Conservation (phyloP, 2,113 vertebrate genomes). For the rat (Rattus norvegicus) region DNA sequence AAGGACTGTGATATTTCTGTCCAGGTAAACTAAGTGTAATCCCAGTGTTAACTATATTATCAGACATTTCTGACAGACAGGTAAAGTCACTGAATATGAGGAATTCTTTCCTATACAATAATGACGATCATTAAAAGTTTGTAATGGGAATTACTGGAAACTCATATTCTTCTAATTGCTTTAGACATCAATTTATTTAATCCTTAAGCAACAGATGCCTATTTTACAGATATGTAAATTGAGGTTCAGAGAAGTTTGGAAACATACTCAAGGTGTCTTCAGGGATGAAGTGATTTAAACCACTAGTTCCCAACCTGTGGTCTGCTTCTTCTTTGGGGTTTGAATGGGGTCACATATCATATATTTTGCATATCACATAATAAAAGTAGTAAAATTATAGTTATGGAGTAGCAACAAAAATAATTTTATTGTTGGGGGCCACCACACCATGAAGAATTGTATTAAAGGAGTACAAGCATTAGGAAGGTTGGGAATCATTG, state of each 20-base stretch:
- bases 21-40: neutral
- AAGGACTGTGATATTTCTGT: neutral
- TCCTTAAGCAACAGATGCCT: neutral
- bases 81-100: neutral
- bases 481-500: neutral
- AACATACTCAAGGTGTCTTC: neutral
- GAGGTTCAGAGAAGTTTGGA: neutral
- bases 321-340: neutral
- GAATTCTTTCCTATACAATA: neutral
- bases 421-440: neutral
- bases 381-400: neutral
- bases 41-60: neutral
- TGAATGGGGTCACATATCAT: neutral
- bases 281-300: neutral
- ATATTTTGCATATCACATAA: neutral
- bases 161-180: neutral
- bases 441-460: neutral
- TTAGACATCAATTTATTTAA: neutral
- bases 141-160: neutral
- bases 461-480: neutral
- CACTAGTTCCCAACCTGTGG: neutral
- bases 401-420: neutral
- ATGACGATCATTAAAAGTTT: neutral
- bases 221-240: constrained; percentile 10
- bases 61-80: neutral